Base-by-base conservation (phyloP, 2,797 vertebrate genomes). In the Margarornis squamiger region DNA sequence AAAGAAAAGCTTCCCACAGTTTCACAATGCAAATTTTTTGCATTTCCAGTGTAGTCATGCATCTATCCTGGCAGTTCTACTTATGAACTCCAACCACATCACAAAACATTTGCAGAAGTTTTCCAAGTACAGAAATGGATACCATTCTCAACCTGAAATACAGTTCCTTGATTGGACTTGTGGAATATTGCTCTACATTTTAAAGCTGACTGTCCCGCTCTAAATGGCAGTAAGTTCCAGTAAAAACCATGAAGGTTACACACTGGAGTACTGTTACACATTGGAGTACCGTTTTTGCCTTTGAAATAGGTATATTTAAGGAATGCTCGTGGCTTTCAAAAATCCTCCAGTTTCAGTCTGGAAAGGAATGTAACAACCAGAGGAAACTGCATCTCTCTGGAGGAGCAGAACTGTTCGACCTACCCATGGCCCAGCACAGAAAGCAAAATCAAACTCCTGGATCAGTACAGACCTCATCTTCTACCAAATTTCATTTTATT, bases 31-130 rank as follows among this genome's bases (percentile, higher is more conserved):
- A 93, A 83, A 48, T 75, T 62, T 91, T 78, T 70, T 89, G 34
- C 12, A 2, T 52, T 91, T 83, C 66, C 76, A 92, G 34, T 29
- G 22, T 16, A 72, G 61, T 11, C 66, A 93, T 43, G 36, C 48
- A 91, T 74, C 79, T 86, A 26, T 81, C 46, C 79, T 74, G 90
- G 43, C 45, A 91, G 84, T 77, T 93, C 90, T 78, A 86, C 43
- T 77, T 66, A 75, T 3, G 41, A 93, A 86, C 43, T 74, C 46
- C 51, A 41, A 86, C 36, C 51, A 61, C 76, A 88, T 58, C 54
- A 74, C 70, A 86, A 86, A 86, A 72, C 39, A 52, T 48, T 75
- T 72, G 62, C 4, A 86, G 32, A 77, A n/a, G 29, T 81, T 59
- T 86, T 91, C 61, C 81, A 88, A 72, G 57, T 46, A 65, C 5